Percentiles rank a stretch among this genome's conserved stretches.
These are phyloP conservation scores for Brassicogethes aeneus DNA, from an alignment of 2,888 invertebrate species.

Conservation along the genomic window DNA sequence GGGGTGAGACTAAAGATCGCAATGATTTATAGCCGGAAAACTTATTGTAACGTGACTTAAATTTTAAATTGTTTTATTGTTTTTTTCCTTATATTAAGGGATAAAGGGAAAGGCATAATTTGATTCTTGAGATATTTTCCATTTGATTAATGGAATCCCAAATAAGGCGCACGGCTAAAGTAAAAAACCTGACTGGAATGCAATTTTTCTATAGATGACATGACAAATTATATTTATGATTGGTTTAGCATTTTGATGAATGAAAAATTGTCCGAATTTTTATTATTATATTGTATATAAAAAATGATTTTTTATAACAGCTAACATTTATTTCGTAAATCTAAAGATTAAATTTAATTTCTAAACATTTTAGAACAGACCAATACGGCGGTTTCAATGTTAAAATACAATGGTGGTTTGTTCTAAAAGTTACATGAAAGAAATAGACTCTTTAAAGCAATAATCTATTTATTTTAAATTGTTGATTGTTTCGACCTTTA, in stretches of 20 bases:
- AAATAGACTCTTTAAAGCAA: no score
- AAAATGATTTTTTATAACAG: no score
- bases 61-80: conserved; percentile 41
- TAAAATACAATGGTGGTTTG: no score
- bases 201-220: neutral
- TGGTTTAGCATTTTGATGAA: neutral
- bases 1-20: conserved; percentile 1
- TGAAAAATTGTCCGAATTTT: neutral
- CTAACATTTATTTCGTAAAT: no score
- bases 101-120: conserved; percentile 24
- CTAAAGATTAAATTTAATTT: no score
- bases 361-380: no score
- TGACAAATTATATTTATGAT: neutral
- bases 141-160: conserved; percentile 26
- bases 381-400: no score
- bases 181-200: neutral
- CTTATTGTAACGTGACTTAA: conserved; percentile 40
- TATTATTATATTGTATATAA: no score
- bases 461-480: no score
- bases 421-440: no score
- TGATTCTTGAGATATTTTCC: conserved; percentile 30
- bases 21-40: conserved; percentile 16
- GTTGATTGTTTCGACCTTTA: no score
- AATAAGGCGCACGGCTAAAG: neutral
- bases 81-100: conserved; percentile 27